Percentiles rank a stretch among this genome's conserved stretches.
These are phyloP conservation scores for Trachops cirrhosus DNA, from an alignment of 2,797 vertebrate genomes.

Conservation along the genomic window DNA sequence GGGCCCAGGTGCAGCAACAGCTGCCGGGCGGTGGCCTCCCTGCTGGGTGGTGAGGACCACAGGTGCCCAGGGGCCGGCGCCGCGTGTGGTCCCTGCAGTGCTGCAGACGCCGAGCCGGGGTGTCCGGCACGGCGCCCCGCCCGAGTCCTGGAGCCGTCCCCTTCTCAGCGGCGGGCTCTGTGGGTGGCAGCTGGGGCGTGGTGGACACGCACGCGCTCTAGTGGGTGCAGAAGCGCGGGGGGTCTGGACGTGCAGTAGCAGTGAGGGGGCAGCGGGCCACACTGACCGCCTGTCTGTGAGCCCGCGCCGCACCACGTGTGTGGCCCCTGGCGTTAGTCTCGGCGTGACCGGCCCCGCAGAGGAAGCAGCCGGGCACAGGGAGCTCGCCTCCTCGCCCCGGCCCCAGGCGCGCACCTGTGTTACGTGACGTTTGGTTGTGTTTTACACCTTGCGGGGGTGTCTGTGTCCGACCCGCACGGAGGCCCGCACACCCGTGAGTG, in stretches of 20 bases:
- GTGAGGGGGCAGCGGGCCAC: no score
- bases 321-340: no score
- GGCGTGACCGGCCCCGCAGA: not conserved
- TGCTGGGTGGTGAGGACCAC: no score
- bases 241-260: no score
- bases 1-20: not conserved
- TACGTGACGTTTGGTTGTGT: fast-evolving
- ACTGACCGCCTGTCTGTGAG: no score
- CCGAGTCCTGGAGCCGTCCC: not conserved
- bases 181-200: not conserved
- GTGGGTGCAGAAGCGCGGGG: fast-evolving
- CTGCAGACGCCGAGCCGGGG: no score
- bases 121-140: fast-evolving
- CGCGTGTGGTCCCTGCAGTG: not conserved
- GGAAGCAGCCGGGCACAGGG: no score
- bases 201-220: no score
- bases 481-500: no score
- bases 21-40: no score
- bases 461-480: not conserved
- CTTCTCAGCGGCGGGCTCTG: no score
- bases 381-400: fast-evolving
- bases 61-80: no score
- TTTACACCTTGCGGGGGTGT: not conserved
- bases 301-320: fast-evolving
- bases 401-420: not conserved